These are phyloP conservation scores for Chascanopsetta lugubris DNA, from an alignment of 2,113 vertebrate genomes.

Conservation along the genomic window DNA sequence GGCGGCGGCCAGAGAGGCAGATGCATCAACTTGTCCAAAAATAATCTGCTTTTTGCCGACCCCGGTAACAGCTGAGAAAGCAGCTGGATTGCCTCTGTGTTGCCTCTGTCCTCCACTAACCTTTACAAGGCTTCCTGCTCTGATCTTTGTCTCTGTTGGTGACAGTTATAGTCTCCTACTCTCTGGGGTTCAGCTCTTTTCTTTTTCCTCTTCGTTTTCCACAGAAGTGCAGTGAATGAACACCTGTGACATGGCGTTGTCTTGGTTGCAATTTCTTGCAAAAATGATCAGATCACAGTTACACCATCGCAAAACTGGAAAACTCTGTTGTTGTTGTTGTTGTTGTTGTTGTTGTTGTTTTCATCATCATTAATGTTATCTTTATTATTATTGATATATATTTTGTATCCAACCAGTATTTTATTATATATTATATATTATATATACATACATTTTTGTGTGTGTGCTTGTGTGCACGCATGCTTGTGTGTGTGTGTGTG, in stretches of 20 bases:
- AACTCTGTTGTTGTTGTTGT: too few relatives aligned
- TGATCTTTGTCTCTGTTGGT: constrained; percentile 47
- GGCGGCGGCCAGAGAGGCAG: constrained; percentile 26
- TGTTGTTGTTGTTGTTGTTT: too few relatives aligned
- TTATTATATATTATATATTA: too few relatives aligned
- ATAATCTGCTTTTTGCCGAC: constrained; percentile 25
- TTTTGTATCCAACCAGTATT: constrained; percentile 4
- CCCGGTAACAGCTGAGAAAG: constrained; percentile 14
- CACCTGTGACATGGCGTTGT: too few relatives aligned
- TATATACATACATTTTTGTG: not conserved
- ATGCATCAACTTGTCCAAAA: constrained; percentile 33
- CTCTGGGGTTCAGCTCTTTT: constrained; percentile 18
- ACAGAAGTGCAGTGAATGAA: too few relatives aligned
- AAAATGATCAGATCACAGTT: too few relatives aligned
- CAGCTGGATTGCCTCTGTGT: constrained; percentile 30
- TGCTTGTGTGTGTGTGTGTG: not conserved
- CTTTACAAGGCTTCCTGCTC: constrained; percentile 23
- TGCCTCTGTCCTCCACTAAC: constrained; percentile 32
- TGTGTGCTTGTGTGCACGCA: not conserved
- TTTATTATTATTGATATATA: constrained; percentile 10
- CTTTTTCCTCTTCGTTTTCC: not conserved
- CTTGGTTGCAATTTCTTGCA: too few relatives aligned
- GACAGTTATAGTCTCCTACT: constrained; percentile 19
- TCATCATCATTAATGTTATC: not conserved
- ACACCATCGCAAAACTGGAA: too few relatives aligned